Evolutionary conservation across 2,797 vertebrate species (phyloP).

Genomic region (Cichlasoma orientale): DNA sequence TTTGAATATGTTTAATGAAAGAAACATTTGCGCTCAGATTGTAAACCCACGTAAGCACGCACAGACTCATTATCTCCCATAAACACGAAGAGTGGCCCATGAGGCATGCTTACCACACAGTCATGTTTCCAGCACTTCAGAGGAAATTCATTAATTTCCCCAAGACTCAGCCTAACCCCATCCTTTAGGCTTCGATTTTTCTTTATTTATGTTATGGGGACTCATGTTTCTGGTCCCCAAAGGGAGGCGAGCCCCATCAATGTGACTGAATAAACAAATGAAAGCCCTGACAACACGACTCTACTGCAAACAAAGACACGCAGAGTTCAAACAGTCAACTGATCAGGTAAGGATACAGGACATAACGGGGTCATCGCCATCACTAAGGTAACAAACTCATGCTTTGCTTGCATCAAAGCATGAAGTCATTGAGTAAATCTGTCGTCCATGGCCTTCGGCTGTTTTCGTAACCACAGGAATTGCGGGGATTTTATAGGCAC

Average conservation of each 20-base stretch:
- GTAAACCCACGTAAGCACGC: background rate
- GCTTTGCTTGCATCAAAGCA: too few relatives aligned
- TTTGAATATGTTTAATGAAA: background rate
- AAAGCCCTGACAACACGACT: background rate
- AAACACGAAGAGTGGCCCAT: background rate
- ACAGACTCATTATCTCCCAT: background rate
- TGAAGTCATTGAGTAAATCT: slow-evolving; percentile 65
- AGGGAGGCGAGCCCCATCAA: background rate
- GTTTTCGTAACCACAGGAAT: slow-evolving; percentile 55
- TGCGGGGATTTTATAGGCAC: slow-evolving; percentile 29
- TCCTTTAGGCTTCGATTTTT: background rate
- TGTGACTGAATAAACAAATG: background rate
- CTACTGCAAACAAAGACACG: background rate
- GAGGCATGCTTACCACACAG: slow-evolving; percentile 2
- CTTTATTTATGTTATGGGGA: background rate
- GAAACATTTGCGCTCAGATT: background rate
- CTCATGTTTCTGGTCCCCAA: background rate
- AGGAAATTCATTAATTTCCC: background rate
- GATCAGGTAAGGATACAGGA: slow-evolving; percentile 26
- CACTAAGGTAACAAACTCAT: slow-evolving; percentile 62
- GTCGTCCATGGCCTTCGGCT: slow-evolving; percentile 35
- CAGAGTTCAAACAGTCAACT: slow-evolving; percentile 26
- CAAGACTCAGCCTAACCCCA: background rate
- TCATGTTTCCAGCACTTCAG: background rate
- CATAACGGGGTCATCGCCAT: slow-evolving; percentile 33